phyloP scores from a whole-genome alignment of 2,888 invertebrate species.

The Lepidochitona cinerea region DNA sequence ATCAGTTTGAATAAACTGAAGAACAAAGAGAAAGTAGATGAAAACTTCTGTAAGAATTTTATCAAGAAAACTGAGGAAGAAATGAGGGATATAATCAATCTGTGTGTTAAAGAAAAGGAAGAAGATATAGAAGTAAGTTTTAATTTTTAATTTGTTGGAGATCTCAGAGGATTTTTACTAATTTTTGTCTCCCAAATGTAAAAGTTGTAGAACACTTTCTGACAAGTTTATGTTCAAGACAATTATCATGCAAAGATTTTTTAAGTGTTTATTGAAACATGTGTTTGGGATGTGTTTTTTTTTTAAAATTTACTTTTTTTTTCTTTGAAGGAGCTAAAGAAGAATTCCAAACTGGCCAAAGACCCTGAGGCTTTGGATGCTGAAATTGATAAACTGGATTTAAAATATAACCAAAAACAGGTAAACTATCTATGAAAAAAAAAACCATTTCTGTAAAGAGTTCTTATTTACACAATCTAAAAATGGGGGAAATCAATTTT shows the following conservation, averaged over 20 bases:
- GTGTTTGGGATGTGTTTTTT: background rate
- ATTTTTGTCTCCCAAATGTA: too few species aligned
- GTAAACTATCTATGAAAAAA: too few species aligned
- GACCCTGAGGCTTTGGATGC: conserved; percentile 44
- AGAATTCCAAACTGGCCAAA: conserved; percentile 40
- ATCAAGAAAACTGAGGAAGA: conserved; percentile 50
- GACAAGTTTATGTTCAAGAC: background rate
- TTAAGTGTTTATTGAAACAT: background rate
- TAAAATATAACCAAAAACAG: conserved; percentile 43
- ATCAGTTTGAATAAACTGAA: conserved; percentile 46
- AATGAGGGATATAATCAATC: conserved; percentile 41
- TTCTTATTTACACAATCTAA: too few species aligned
- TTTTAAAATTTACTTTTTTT: background rate
- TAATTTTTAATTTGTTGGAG: background rate
- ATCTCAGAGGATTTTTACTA: too few species aligned
- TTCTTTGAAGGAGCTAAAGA: conserved; percentile 43
- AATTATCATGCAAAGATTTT: background rate
- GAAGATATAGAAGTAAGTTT: conserved; percentile 48
- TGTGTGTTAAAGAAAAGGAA: conserved; percentile 46
- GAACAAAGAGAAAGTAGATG: conserved; percentile 39
- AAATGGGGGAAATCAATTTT: too few species aligned
- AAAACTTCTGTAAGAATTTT: conserved; percentile 44
- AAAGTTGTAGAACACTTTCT: too few species aligned
- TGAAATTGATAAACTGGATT: conserved; percentile 48
- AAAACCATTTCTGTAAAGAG: too few species aligned